Conservation (phyloP, 2,113 vertebrate genomes). For the Erpornis zantholeuca region DNA sequence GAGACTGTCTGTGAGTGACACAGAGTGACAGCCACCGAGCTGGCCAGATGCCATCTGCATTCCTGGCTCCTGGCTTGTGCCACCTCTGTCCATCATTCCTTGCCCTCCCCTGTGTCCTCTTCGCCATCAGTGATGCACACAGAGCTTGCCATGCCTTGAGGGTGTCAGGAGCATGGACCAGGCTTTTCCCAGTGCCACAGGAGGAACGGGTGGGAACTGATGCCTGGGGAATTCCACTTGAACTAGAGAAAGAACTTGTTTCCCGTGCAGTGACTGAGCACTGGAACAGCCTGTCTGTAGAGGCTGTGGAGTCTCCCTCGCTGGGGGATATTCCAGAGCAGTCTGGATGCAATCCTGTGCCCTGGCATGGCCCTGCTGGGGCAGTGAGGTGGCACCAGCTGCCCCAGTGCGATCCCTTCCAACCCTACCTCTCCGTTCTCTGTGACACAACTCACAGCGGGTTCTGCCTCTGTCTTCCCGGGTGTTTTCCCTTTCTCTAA, state of each 20-base stretch:
- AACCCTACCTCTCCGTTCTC: rapidly evolving
- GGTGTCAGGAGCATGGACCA: not conserved
- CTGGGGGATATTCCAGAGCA: not conserved
- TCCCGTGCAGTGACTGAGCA: not conserved
- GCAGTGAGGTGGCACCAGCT: not conserved
- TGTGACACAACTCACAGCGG: rapidly evolving
- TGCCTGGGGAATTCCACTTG: not conserved
- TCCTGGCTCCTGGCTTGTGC: not conserved
- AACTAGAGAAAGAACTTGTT: not conserved
- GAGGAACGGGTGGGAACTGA: not conserved
- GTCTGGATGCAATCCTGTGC: not conserved
- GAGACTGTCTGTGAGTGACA: not conserved
- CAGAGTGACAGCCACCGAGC: not conserved
- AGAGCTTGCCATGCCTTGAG: not conserved
- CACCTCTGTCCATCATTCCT: not conserved
- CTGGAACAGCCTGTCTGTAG: not conserved
- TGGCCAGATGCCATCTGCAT: not conserved
- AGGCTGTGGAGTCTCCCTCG: not conserved
- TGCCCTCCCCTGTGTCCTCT: not conserved
- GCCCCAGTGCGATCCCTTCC: not conserved
- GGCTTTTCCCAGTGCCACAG: not conserved
- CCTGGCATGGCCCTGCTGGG: not conserved
- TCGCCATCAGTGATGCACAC: rapidly evolving
- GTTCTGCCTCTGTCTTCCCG: rapidly evolving
- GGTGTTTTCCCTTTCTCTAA: rapidly evolving